Conservation (phyloP, 2,888 invertebrate species). For the Loripinus fragilis region DNA sequence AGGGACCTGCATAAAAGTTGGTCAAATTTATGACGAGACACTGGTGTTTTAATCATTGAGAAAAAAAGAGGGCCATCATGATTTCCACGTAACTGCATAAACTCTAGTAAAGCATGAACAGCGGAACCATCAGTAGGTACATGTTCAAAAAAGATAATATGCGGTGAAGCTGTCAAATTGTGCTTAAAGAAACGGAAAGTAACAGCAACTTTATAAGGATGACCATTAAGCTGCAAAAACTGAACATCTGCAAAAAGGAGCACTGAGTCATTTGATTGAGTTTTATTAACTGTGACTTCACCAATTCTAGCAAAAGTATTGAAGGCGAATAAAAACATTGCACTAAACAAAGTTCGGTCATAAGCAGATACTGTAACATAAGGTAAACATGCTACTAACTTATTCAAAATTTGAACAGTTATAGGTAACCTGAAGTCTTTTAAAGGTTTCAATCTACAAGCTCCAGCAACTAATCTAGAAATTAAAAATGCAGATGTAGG, state of each 20-base stretch:
- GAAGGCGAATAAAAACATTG: slow-evolving; percentile 1
- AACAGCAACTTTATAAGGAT: background rate
- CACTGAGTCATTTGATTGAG: background rate
- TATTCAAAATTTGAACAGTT: background rate
- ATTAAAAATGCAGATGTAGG: background rate
- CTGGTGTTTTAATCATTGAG: background rate
- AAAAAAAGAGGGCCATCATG: background rate
- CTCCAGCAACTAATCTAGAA: background rate
- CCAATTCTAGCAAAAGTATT: background rate
- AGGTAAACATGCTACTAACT: background rate
- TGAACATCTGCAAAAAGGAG: background rate
- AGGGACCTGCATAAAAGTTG: background rate
- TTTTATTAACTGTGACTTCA: background rate
- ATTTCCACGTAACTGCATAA: background rate
- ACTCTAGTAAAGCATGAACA: background rate
- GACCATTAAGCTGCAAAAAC: background rate
- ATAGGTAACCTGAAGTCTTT: background rate
- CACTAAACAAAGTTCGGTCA: background rate
- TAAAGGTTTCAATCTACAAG: background rate
- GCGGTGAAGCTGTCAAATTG: background rate
- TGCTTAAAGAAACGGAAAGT: background rate
- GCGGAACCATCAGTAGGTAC: background rate
- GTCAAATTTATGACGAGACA: background rate
- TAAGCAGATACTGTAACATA: background rate
- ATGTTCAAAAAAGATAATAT: background rate